Conservation (phyloP, 2,113 vertebrate genomes). For the Uria aalge region DNA sequence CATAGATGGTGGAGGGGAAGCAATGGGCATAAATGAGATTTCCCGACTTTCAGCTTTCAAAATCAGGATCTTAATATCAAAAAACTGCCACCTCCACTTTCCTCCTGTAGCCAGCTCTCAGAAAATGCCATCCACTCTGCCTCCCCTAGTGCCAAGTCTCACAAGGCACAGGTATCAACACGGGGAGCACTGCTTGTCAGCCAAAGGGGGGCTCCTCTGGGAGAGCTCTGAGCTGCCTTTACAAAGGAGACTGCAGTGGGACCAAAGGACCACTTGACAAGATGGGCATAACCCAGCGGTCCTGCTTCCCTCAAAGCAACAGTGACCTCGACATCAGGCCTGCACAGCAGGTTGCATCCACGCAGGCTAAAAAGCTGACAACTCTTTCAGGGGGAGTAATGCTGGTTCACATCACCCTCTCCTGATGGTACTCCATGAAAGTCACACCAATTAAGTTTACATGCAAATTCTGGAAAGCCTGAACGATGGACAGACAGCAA, state of each 20-base stretch:
- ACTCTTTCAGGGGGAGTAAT: not conserved
- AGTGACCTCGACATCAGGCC: no score
- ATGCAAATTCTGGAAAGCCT: not conserved
- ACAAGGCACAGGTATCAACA: not conserved
- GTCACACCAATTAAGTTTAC: not conserved
- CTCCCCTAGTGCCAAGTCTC: not conserved
- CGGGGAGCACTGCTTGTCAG: not conserved
- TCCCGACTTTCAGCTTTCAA: not conserved
- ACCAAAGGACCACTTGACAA: not conserved
- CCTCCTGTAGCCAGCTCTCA: not conserved
- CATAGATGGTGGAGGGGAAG: not conserved
- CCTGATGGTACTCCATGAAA: not conserved
- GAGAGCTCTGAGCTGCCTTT: not conserved
- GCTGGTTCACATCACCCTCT: not conserved
- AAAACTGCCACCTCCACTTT: not conserved
- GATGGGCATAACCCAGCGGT: not conserved
- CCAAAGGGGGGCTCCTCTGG: not conserved
- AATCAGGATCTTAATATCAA: not conserved
- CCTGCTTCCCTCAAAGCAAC: not conserved
- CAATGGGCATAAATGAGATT: not conserved
- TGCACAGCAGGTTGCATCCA: rapidly evolving
- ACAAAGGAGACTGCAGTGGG: not conserved
- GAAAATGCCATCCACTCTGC: not conserved
- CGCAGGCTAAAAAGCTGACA: not conserved
- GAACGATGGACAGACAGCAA: not conserved